Evolutionary conservation across 2,888 invertebrate species (phyloP).

Genomic region (Trichacis sp.): DNA sequence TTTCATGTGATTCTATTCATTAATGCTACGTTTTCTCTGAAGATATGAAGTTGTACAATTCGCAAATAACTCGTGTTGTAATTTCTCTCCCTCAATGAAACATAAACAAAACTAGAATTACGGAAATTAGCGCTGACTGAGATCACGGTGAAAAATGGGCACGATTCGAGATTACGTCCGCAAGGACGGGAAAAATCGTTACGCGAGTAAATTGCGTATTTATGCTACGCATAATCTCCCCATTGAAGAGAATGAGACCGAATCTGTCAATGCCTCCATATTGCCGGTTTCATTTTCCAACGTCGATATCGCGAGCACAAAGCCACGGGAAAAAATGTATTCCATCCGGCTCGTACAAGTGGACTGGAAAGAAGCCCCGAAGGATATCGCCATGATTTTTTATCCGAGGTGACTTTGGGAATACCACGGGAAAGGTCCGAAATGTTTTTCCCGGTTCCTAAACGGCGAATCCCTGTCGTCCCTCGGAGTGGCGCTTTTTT

Average conservation of each 20-base stretch:
- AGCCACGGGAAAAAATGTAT: conserved; percentile 57
- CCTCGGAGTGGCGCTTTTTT: conserved; percentile 3
- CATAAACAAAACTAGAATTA: neutral
- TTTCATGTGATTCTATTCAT: no score
- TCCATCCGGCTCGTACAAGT: conserved; percentile 46
- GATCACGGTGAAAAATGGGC: conserved; percentile 22
- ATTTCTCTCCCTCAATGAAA: no score
- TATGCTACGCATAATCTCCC: conserved; percentile 67
- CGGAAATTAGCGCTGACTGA: conserved; percentile 23
- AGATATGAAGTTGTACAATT: no score
- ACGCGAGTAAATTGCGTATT: conserved; percentile 62
- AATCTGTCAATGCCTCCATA: conserved; percentile 65
- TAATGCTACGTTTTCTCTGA: no score
- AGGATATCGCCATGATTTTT: conserved; percentile 55
- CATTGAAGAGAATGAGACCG: conserved; percentile 60
- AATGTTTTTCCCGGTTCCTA: conserved; percentile 28
- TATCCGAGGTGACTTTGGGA: conserved; percentile 29
- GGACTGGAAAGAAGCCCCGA: conserved; percentile 39
- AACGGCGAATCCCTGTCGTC: conserved; percentile 32
- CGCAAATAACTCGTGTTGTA: no score
- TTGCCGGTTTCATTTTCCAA: conserved; percentile 64
- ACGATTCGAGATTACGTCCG: conserved; percentile 18
- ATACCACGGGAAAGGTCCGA: conserved; percentile 27
- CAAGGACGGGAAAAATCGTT: conserved; percentile 23
- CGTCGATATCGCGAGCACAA: conserved; percentile 59